Conservation (phyloP, 2,113 vertebrate species). For the Pseudorectes ferrugineus region DNA sequence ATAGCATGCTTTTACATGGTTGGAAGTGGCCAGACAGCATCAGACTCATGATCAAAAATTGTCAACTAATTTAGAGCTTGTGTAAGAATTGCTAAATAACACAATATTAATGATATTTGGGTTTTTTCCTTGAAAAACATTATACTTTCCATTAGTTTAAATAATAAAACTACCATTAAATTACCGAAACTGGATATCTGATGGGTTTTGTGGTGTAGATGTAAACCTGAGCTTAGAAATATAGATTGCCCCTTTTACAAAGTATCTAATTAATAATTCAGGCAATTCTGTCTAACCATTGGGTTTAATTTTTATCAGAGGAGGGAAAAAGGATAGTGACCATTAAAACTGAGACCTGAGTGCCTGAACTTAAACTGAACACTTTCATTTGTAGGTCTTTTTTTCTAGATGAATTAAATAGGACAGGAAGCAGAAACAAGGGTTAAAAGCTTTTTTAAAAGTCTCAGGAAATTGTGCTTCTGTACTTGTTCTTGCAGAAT, state of each 20-base stretch:
- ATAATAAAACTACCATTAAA: not conserved
- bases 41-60: not conserved
- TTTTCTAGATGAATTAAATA: not conserved
- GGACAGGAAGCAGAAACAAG: not conserved
- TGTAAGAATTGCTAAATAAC: not conserved
- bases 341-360: not conserved
- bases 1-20: not conserved
- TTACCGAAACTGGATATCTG: not conserved
- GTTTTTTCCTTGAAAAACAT: not conserved
- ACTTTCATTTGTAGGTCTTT: not conserved
- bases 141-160: not conserved
- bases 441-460: not conserved
- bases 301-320: not conserved
- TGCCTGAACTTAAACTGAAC: not conserved
- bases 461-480: not conserved
- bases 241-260: not conserved
- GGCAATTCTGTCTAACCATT: not conserved
- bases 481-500: not conserved
- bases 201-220: not conserved
- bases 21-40: not conserved
- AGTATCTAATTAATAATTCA: not conserved
- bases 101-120: not conserved
- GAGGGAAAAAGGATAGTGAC: not conserved
- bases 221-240: not conserved
- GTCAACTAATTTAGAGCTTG: not conserved